phyloP scores from a whole-genome alignment of 1,140 invertebrate species.

The Holotrichia oblita region DNA sequence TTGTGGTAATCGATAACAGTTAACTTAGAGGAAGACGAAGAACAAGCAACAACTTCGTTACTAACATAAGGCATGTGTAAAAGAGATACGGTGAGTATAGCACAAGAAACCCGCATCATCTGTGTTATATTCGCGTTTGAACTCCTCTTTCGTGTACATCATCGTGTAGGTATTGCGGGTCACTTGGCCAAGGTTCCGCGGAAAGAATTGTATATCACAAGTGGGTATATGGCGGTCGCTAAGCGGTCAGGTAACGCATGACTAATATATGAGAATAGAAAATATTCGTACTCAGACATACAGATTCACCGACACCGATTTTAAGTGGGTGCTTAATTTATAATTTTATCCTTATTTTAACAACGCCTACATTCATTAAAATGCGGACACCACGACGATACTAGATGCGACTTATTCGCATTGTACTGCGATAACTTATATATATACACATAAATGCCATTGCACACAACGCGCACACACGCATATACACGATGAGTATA shows the following conservation, averaged over 20 bases:
- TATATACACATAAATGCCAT: not conserved
- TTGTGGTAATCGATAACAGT: constrained; percentile 29
- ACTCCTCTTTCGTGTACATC: not conserved
- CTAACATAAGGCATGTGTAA: not conserved
- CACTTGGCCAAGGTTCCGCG: constrained; percentile 43
- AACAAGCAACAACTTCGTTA: not conserved
- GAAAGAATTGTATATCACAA: constrained; percentile 17
- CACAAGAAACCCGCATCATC: constrained; percentile 18
- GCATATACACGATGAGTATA: not conserved
- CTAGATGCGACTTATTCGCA: constrained; percentile 11
- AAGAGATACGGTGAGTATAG: not conserved
- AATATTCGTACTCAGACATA: not conserved
- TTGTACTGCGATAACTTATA: not conserved
- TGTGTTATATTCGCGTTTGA: constrained; percentile 5
- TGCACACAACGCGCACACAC: not conserved
- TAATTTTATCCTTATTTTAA: constrained; percentile 26
- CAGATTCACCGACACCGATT: not conserved
- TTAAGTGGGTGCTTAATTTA: constrained; percentile 28
- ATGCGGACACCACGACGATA: constrained; percentile 9
- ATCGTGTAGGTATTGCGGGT: constrained; percentile 37
- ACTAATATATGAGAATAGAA: constrained; percentile 16
- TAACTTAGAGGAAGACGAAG: constrained; percentile 11
- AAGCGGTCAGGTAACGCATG: not conserved
- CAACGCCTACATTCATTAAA: constrained; percentile 9
- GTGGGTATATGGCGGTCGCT: constrained; percentile 18